These are phyloP conservation scores for Lagenorhynchus albirostris DNA, from an alignment of 2,113 vertebrate genomes.

Conservation along the genomic window DNA sequence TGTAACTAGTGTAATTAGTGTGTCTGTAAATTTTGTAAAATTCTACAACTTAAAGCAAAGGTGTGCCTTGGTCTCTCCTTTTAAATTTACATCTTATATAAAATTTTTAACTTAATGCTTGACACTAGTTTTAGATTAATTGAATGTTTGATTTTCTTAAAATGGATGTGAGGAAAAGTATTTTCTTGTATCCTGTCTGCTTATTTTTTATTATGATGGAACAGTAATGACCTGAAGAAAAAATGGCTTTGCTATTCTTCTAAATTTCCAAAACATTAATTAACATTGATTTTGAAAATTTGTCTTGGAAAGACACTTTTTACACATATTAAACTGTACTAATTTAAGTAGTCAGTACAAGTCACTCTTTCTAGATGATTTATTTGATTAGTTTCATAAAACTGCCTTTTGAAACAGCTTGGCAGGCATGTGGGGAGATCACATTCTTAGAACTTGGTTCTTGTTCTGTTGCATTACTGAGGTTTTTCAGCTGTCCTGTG, in stretches of 20 bases:
- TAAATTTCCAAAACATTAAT: not conserved
- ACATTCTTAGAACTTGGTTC: not conserved
- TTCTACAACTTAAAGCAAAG: not conserved
- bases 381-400: not conserved
- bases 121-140: not conserved
- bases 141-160: not conserved
- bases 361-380: not conserved
- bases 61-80: not conserved
- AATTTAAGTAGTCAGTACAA: not conserved
- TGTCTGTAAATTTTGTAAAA: constrained; percentile 2
- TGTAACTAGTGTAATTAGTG: not conserved
- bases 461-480: not conserved
- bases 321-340: not conserved
- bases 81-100: not conserved
- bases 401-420: not conserved
- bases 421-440: not conserved
- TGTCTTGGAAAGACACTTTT: not conserved
- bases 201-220: not conserved
- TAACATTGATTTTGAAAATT: not conserved
- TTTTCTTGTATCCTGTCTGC: not conserved
- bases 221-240: not conserved
- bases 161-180: not conserved
- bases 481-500: not conserved
- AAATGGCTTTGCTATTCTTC: not conserved
- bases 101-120: not conserved